Conservation (phyloP, 2,888 invertebrate genomes). For the Acleris laterana region DNA sequence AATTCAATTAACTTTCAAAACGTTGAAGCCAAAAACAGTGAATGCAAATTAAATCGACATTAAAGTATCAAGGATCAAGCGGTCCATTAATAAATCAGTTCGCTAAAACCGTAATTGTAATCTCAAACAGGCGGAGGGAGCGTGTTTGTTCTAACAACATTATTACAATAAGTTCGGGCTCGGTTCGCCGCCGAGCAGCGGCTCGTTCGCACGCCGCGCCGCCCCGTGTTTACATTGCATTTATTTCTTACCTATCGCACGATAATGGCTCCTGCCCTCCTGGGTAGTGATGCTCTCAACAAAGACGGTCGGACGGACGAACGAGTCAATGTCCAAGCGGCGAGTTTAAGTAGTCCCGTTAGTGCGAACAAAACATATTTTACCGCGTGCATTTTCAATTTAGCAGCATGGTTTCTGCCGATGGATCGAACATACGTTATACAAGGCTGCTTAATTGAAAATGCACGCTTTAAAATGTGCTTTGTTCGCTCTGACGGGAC, state of each 20-base stretch:
- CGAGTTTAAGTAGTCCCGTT: too few relatives aligned
- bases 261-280: neutral
- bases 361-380: too few relatives aligned
- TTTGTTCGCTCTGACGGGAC: too few relatives aligned
- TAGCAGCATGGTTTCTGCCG: too few relatives aligned
- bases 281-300: too few relatives aligned
- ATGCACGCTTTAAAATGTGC: too few relatives aligned
- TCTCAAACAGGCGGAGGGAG: conserved; percentile 81
- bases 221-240: conserved; percentile 56
- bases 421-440: too few relatives aligned
- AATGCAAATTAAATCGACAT: conserved; percentile 81
- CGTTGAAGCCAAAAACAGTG: conserved; percentile 41
- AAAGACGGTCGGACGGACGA: too few relatives aligned
- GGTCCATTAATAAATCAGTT: conserved; percentile 84
- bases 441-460: too few relatives aligned
- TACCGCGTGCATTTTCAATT: too few relatives aligned
- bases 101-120: conserved; percentile 85
- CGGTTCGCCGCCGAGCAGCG: conserved; percentile 60
- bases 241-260: conserved; percentile 33
- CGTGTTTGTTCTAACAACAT: conserved; percentile 83
- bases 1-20: conserved; percentile 34
- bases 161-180: conserved; percentile 82
- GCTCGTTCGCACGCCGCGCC: conserved; percentile 43
- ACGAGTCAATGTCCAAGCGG: too few relatives aligned
- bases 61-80: conserved; percentile 83